Evolutionary conservation across 2,888 invertebrate species (phyloP), one percentile per base, ranked within the genome.

Genomic region (Andrena camellia): DNA sequence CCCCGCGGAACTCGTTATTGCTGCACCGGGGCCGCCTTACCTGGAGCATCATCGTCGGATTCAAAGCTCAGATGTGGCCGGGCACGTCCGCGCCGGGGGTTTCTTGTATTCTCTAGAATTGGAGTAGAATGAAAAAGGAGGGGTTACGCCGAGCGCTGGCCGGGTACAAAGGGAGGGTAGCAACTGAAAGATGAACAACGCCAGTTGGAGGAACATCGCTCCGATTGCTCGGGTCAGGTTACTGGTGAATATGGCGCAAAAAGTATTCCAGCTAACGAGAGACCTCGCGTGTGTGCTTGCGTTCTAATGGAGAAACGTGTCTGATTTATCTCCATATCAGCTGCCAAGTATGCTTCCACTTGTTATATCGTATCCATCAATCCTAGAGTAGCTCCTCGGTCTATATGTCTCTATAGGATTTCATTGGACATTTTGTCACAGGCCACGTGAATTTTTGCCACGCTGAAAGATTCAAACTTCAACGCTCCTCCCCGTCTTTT

Each of bases 21-120:
- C 42, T 4, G 72, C 69, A 76, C 52, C 35, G 70, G 70, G 17
- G 6, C 60, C 62, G 70, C 60, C 67, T 64, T 68, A 76, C 75
- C 83, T 77, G 78, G 69, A 82, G 80, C 62, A 64, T 83, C 76
- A 54, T 81, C 84, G 50, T 81, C 75, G 77, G 70, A 69, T 80
- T 74, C 64, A 71, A 59, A 77, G 78, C 66, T 48, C 17, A 23
- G 17, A 29, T 62, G 35, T 4, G 57, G 10, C 42, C 64, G 31
- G 73, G 60, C 54, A 54, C 33, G 52, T 52, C 42, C 52, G 66
- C n/a, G 26, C 29, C 4, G 48, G 6, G 57, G 33, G 68, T 69
- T 76, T 72, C 82, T 82, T 76, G 68, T 64, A 85, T 79, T 81
- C 78, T 50, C 42, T 62, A 31, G 79, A 77, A 86, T 84, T 81